phyloP scores from a whole-genome alignment of 2,888 invertebrate species.

The Yponomeuta evonymella region DNA sequence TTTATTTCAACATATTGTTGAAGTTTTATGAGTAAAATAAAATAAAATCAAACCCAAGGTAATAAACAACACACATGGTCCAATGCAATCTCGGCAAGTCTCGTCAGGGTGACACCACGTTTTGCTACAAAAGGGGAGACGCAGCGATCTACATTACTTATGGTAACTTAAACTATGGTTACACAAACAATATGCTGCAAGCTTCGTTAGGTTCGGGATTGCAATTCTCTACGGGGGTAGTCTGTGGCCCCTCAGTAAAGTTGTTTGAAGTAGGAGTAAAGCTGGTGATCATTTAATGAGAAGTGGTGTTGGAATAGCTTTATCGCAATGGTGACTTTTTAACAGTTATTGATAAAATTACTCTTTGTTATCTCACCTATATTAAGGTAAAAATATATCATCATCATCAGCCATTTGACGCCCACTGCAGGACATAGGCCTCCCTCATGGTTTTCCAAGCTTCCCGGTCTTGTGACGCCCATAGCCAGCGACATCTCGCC shows the following conservation, averaged over 20 bases:
- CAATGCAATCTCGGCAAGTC: not conserved
- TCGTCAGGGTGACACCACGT: not conserved
- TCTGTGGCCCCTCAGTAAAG: not conserved
- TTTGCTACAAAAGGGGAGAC: slow-evolving; percentile 24
- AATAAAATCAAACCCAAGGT: too few relatives aligned
- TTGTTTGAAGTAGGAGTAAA: not conserved
- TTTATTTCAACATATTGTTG: too few relatives aligned
- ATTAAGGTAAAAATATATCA: too few relatives aligned
- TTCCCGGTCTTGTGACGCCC: too few relatives aligned
- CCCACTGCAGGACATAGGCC: too few relatives aligned
- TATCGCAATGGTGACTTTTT: too few relatives aligned
- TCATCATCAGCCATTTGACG: too few relatives aligned
- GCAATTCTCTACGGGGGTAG: slow-evolving; percentile 14
- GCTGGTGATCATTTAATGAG: not conserved
- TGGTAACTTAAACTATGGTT: slow-evolving; percentile 58
- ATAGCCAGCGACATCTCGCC: too few relatives aligned
- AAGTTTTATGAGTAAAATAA: too few relatives aligned
- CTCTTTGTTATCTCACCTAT: too few relatives aligned
- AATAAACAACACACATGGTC: not conserved
- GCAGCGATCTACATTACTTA: slow-evolving; percentile 44
- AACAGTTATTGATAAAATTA: too few relatives aligned
- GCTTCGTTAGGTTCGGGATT: slow-evolving; percentile 48
- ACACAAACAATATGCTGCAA: slow-evolving; percentile 66
- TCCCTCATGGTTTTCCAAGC: too few relatives aligned
- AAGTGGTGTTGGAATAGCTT: not conserved